Evolutionary conservation across 2,888 invertebrate species (phyloP), one percentile per base, ranked within the genome.

Genomic region (Agonopterix alstromeriana): DNA sequence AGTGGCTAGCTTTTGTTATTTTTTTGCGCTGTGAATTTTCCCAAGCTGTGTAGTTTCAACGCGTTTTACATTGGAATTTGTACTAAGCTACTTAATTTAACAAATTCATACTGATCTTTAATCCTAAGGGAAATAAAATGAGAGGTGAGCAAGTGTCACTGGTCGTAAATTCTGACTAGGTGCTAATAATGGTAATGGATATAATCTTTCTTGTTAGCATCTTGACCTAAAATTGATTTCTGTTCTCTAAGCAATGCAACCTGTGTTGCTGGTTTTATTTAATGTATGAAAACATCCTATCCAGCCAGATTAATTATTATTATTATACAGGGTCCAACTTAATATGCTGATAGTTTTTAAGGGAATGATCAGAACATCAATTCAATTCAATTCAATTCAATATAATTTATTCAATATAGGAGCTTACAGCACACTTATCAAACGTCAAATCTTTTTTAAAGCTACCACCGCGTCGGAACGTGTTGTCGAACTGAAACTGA

Each of bases 11-110:
- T 70, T 71, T 70, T 70, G 65, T 57, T 63, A 63, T 63, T 66
- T 57, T 63, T 72, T 73, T 73, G 68, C 61, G 71, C 77, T 82
- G 82, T 75, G 81, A 84, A 84, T 73, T 74, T 82, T 84, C 82
- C 69, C 82, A 82, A 72, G 67, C 27, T 27, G 27, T 1, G 27
- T 27, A 27, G 27, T 27, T 27, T 27, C 27, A 27, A 27, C 7
- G 64, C 63, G 27, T 27, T 27, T 27, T 27, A 66, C 17, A 11
- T 42, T 42, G 27, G 27, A 5, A 17, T 41, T 41, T 42, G 11
- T 10, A 42, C n/a, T 42, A 38, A 38, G n/a, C 38, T n/a, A 9
- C 38, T 38, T n/a, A n/a, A n/a, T 38, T 10, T 38, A 38, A 38
- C 38, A 9, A n/a, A 9, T 38, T 10, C 10, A n/a, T 38, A 9